Conservation (phyloP, 2,888 invertebrate species). For the Heliconius cydno region DNA sequence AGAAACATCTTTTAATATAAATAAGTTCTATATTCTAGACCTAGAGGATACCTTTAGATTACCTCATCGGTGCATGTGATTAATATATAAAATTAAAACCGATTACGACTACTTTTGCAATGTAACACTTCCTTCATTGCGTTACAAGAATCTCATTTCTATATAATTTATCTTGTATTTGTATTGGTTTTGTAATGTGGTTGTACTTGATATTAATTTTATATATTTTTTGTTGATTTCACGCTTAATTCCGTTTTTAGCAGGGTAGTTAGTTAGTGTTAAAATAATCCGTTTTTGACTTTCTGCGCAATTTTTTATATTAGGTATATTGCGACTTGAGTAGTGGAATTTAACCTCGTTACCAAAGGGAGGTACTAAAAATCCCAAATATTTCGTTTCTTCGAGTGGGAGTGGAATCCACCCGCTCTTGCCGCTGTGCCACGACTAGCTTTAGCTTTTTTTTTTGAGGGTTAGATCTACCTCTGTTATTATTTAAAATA, state of each 20-base stretch:
- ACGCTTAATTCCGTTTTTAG: too few relatives aligned
- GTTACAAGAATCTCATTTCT: slow-evolving; percentile 17
- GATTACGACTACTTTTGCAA: slow-evolving; percentile 22
- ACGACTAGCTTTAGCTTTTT: neutral
- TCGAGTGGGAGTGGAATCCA: neutral
- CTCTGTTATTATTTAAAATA: too few relatives aligned
- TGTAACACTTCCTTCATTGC: slow-evolving; percentile 29
- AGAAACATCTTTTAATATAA: neutral
- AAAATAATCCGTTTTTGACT: too few relatives aligned
- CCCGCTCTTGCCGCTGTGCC: neutral
- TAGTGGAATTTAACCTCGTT: neutral
- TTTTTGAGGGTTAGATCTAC: neutral
- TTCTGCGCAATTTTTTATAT: too few relatives aligned
- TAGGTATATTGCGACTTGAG: too few relatives aligned
- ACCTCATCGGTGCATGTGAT: slow-evolving; percentile 19
- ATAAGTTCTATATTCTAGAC: neutral
- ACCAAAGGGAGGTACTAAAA: neutral
- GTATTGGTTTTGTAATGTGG: neutral
- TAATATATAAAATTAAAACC: slow-evolving; percentile 36
- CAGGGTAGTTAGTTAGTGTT: too few relatives aligned
- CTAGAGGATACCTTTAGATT: slow-evolving; percentile 14
- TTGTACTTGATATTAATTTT: neutral
- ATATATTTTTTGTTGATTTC: neutral
- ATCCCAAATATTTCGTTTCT: neutral
- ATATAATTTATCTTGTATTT: slow-evolving; percentile 25